Conservation (phyloP, 1,140 invertebrate species). For the Nixonia krombeini region DNA sequence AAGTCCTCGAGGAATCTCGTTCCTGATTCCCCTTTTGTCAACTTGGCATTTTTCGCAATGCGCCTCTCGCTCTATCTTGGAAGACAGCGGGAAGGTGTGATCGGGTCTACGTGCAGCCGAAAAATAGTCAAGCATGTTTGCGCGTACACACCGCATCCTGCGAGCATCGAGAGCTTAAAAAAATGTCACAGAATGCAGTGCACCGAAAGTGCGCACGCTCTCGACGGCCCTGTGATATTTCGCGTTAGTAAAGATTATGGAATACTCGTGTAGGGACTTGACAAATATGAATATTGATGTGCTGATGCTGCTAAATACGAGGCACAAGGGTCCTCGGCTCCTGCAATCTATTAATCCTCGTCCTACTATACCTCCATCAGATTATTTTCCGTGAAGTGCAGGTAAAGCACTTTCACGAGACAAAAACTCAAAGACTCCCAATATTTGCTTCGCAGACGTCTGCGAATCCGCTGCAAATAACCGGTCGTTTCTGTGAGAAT, state of each 20-base stretch:
- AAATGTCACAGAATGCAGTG: conserved; percentile 27
- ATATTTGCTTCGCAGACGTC: not conserved
- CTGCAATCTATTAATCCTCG: conserved; percentile 48
- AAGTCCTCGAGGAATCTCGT: too few relatives aligned
- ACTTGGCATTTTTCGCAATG: too few relatives aligned
- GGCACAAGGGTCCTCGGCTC: conserved; percentile 50
- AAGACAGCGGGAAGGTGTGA: not conserved
- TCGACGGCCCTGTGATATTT: conserved; percentile 13
- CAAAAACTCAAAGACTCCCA: not conserved
- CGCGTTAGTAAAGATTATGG: conserved; percentile 27
- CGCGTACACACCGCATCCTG: conserved; percentile 10
- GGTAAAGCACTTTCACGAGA: conserved; percentile 26
- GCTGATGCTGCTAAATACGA: conserved; percentile 65
- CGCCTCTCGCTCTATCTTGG: not conserved
- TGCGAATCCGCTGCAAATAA: too few relatives aligned
- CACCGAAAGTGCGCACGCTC: conserved; percentile 16
- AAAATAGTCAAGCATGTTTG: conserved; percentile 25
- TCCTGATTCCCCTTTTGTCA: too few relatives aligned
- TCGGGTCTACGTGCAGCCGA: conserved; percentile 7
- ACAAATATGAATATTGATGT: conserved; percentile 67
- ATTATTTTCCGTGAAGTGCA: conserved; percentile 27
- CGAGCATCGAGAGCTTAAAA: conserved; percentile 22
- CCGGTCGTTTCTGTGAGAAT: too few relatives aligned
- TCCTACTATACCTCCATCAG: conserved; percentile 28
- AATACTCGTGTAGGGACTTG: conserved; percentile 23